phyloP scores from a whole-genome alignment of 2,113 vertebrate species.

The Coptodon bakossiorum region DNA sequence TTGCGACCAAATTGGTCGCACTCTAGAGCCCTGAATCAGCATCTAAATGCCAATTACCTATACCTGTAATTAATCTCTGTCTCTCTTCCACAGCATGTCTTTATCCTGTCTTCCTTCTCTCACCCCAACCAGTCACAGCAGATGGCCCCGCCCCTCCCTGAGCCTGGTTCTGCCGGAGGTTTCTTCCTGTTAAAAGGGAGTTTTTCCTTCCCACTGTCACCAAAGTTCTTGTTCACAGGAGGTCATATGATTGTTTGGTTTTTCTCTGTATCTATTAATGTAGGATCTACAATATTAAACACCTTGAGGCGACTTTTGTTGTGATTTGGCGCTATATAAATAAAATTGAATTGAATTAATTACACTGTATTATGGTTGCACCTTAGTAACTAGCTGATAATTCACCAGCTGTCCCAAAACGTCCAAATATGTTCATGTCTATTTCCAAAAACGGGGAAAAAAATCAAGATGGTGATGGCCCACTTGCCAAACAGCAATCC shows the following conservation, averaged over 20 bases:
- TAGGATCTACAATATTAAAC: neutral
- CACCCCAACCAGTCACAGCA: rapidly evolving
- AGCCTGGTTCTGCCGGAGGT: rapidly evolving
- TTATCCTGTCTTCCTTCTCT: neutral
- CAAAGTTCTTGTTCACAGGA: neutral
- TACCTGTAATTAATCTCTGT: neutral
- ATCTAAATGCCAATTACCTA: neutral
- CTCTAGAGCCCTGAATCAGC: too few relatives aligned
- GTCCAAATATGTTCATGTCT: neutral
- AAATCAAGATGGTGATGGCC: neutral
- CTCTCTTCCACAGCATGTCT: neutral
- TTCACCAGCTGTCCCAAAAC: neutral
- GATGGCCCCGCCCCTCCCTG: neutral
- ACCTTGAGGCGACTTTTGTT: neutral
- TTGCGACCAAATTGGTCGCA: too few relatives aligned
- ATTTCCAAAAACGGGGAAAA: too few relatives aligned
- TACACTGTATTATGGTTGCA: neutral
- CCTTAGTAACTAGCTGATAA: neutral
- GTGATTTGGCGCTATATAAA: neutral
- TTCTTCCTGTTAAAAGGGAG: neutral
- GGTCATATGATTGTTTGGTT: neutral
- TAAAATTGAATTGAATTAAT: neutral
- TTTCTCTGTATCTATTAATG: neutral
- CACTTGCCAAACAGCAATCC: neutral
- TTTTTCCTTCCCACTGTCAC: neutral